phyloP scores from a whole-genome alignment of 2,888 invertebrate species.

The Caenorhabditis macrosperma region DNA sequence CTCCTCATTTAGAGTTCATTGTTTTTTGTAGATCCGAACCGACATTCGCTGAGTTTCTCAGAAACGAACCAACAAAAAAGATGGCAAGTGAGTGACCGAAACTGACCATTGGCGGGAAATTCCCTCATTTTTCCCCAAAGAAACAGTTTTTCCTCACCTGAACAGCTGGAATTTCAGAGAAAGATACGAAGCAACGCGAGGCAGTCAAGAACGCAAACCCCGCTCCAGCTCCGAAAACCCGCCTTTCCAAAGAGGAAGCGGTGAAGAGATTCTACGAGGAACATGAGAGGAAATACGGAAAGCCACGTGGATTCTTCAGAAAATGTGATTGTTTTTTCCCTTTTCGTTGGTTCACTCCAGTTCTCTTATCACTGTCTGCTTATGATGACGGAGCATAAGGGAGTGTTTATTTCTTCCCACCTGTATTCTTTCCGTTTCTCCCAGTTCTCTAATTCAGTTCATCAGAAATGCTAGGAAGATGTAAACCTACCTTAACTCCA shows the following conservation, averaged over 20 bases:
- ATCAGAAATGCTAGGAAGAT: neutral
- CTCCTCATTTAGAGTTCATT: conserved; percentile 19
- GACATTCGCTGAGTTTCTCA: neutral
- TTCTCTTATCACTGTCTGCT: conserved; percentile 2
- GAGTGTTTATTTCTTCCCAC: neutral
- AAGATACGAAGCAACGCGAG: conserved; percentile 30
- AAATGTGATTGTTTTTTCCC: neutral
- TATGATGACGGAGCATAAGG: conserved; percentile 19
- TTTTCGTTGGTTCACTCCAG: neutral
- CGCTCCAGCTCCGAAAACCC: neutral
- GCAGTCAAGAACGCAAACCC: neutral
- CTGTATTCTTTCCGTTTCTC: neutral
- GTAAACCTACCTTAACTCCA: neutral
- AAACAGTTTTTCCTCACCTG: neutral
- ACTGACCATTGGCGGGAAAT: neutral
- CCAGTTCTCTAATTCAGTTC: neutral
- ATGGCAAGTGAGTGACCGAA: conserved; percentile 39
- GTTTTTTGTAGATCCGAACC: conserved; percentile 1
- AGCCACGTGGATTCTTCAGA: conserved; percentile 26
- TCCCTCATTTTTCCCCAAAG: neutral
- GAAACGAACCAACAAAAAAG: conserved; percentile 6
- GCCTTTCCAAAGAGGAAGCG: conserved; percentile 2
- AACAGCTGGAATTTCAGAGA: conserved; percentile 23
- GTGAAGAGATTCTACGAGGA: conserved; percentile 3
- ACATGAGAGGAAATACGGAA: neutral